Percentiles rank a stretch among this genome's conserved stretches.
phyloP scores from a whole-genome alignment of 2,797 vertebrate genomes.

The Micromesistius poutassou region DNA sequence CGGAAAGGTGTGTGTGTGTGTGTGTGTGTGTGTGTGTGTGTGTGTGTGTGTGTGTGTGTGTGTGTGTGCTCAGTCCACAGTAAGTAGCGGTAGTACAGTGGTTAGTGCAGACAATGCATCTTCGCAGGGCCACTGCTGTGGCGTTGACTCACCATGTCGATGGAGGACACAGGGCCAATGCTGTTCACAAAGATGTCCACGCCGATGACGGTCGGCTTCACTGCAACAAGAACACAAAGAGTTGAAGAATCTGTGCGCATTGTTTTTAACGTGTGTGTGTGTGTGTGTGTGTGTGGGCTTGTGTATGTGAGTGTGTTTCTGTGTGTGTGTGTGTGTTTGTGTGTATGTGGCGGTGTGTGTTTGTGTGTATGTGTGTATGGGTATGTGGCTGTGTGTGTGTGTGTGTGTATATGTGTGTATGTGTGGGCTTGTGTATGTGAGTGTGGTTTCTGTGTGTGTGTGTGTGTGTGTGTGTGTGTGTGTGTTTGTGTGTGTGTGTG shows the following conservation, averaged over 20 bases:
- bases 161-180: constrained; percentile 96
- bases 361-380: not conserved
- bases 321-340: too few species aligned
- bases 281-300: not conserved
- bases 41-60: too few species aligned
- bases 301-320: not conserved
- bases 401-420: too few species aligned
- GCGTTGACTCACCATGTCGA: constrained; percentile 88
- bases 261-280: not conserved
- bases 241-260: not conserved
- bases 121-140: too few species aligned
- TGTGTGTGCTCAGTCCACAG: not conserved
- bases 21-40: too few species aligned
- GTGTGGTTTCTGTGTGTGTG: not conserved
- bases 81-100: not conserved
- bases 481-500: not conserved
- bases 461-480: not conserved
- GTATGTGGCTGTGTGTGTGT: not conserved
- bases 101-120: too few species aligned
- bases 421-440: not conserved
- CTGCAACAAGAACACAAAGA: constrained; percentile 58
- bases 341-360: not conserved
- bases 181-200: constrained; percentile 96
- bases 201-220: constrained; percentile 90
- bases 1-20: not conserved